A percentile compares a stretch with the other conserved stretches of the same genome.
Conservation (phyloP, 2,797 vertebrate species). For the Anguilla megastoma region DNA sequence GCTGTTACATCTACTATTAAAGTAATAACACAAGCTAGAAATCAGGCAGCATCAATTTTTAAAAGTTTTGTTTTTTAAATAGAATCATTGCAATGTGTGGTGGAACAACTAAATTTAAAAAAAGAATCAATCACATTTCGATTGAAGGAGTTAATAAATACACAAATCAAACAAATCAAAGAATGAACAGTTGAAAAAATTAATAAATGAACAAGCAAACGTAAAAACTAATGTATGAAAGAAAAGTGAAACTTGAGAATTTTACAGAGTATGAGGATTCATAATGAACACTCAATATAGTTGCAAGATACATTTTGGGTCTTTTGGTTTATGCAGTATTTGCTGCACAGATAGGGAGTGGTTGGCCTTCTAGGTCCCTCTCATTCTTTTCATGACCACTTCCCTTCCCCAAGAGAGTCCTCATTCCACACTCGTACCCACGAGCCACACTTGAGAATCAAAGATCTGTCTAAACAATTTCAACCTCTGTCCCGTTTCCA, state of each 20-base stretch:
- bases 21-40: too few species aligned
- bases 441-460: background rate
- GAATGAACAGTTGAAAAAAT: background rate
- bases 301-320: background rate
- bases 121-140: background rate
- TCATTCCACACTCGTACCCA: background rate
- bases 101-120: too few species aligned
- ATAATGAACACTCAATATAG: background rate
- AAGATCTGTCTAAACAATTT: background rate
- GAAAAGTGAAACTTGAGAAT: background rate
- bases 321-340: background rate
- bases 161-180: background rate
- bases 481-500: background rate
- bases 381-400: background rate
- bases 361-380: background rate
- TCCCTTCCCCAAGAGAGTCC: background rate
- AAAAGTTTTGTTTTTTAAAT: too few species aligned
- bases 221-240: background rate
- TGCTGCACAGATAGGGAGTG: too few species aligned
- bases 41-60: too few species aligned
- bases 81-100: too few species aligned
- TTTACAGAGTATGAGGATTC: background rate
- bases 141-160: background rate
- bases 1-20: too few species aligned
- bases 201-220: background rate